Evolutionary conservation across 2,797 vertebrate genomes (phyloP).

Genomic region (Cyprinella venusta): DNA sequence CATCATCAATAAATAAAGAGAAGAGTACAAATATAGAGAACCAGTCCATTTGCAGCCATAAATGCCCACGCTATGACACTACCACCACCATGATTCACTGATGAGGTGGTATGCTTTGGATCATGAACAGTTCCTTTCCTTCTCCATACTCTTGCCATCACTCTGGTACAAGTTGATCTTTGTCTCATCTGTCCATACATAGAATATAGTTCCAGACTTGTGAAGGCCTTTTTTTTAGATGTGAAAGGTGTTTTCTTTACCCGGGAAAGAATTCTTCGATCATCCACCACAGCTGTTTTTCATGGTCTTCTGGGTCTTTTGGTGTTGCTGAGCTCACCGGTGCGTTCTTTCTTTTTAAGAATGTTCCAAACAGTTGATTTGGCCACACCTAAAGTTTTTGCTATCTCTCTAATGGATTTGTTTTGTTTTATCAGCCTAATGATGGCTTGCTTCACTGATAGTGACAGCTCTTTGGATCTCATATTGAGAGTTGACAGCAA

Average conservation of each 20-base stretch:
- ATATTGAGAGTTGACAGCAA: slow-evolving; percentile 53
- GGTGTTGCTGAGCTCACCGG: slow-evolving; percentile 49
- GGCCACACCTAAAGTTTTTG: neutral
- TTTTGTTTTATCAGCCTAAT: slow-evolving; percentile 53
- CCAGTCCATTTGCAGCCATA: too few relatives aligned
- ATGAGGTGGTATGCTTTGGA: too few relatives aligned
- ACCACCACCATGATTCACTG: too few relatives aligned
- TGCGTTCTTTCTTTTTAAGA: slow-evolving; percentile 52
- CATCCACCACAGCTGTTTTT: slow-evolving; percentile 59
- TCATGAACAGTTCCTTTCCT: too few relatives aligned
- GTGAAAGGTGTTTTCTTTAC: slow-evolving; percentile 18
- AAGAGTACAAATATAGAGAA: too few relatives aligned
- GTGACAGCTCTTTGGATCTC: slow-evolving; percentile 50
- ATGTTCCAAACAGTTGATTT: slow-evolving; percentile 53
- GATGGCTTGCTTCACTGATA: slow-evolving; percentile 57
- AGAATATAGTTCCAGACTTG: too few relatives aligned
- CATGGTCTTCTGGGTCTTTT: slow-evolving; percentile 54
- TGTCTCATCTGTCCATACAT: too few relatives aligned
- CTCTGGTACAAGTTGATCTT: too few relatives aligned
- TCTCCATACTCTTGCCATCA: too few relatives aligned
- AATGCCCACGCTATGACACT: too few relatives aligned
- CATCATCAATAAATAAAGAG: too few relatives aligned
- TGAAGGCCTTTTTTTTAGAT: too few relatives aligned
- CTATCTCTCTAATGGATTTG: slow-evolving; percentile 43
- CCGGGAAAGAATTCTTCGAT: slow-evolving; percentile 53